Evolutionary conservation across 2,797 vertebrate species (phyloP), one percentile per base, ranked within the genome.

Genomic region (Phrynocephalus vlangalii): DNA sequence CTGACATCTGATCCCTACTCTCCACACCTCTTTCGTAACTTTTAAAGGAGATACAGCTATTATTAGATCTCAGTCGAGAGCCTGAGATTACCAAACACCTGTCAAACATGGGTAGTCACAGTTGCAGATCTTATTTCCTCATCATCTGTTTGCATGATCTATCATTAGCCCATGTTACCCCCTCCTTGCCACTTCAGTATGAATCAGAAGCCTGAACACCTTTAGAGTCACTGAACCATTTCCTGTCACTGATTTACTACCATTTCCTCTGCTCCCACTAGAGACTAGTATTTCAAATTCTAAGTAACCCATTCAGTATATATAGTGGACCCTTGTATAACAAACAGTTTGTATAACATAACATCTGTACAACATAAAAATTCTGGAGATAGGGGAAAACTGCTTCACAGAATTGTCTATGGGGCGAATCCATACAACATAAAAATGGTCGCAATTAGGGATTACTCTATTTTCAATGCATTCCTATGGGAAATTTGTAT

Each of bases 41-140:
- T 88, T 79, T 88, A 87, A 82, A 92, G 73, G 78, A 92, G 26
- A 86, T 56, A 86, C 84, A 76, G 48, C 72, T 88, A 88, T 75
- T 86, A 90, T 68, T 80, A 88, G 72, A 18, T 82, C 56, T 89
- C 60, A 87, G 10, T 72, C 86, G 84, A 84, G 70, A 90, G 52
- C 30, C 11, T 76, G 78, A 60, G 75, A 85, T 85, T 82, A 85
- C 82, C 63, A 84, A 79, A 70, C 71, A 84, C 82, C 71, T 85
- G 66, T 81, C 79, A 85, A 63, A 86, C 28, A 83, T 22, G 33
- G 33, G 87, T 0, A 33, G 56, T 71, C 79, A 52, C 77, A 88
- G 86, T 77, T 33, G 77, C 52, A 20, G 76, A 82, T 84, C 38
- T n/a, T 66, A 7, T 79, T 89, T 91, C 33, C 84, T 88, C 11